phyloP scores from a whole-genome alignment of 2,113 vertebrate species.

The Formicarius rufipectus region DNA sequence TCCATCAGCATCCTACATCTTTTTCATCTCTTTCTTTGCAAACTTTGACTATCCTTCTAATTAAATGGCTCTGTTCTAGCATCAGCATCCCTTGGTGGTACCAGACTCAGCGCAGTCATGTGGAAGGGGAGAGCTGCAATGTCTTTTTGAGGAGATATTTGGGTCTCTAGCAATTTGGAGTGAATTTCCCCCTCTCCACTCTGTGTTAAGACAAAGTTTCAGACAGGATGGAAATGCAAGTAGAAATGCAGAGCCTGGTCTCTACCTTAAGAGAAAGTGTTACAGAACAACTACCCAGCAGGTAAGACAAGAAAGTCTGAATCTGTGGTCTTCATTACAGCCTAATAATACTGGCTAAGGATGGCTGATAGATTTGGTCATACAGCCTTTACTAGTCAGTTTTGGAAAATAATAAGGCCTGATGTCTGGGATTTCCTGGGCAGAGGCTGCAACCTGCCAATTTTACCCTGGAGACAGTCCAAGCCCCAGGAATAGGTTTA shows the following conservation, averaged over 20 bases:
- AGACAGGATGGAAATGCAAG: neutral
- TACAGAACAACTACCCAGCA: neutral
- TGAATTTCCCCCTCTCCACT: neutral
- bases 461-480: neutral
- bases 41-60: neutral
- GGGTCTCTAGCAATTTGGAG: neutral
- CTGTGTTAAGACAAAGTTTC: neutral
- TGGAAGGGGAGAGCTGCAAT: neutral
- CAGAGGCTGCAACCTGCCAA: neutral
- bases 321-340: neutral
- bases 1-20: neutral
- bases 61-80: neutral
- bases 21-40: neutral
- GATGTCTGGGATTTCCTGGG: neutral
- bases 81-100: neutral
- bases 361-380: neutral
- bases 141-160: neutral
- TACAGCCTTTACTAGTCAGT: neutral
- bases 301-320: neutral
- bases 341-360: neutral
- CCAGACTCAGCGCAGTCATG: accelerated
- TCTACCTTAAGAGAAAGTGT: neutral
- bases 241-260: neutral
- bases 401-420: neutral
- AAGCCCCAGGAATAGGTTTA: neutral